Conservation (phyloP, 2,113 vertebrate species). For the Cochlearius cochlearius region DNA sequence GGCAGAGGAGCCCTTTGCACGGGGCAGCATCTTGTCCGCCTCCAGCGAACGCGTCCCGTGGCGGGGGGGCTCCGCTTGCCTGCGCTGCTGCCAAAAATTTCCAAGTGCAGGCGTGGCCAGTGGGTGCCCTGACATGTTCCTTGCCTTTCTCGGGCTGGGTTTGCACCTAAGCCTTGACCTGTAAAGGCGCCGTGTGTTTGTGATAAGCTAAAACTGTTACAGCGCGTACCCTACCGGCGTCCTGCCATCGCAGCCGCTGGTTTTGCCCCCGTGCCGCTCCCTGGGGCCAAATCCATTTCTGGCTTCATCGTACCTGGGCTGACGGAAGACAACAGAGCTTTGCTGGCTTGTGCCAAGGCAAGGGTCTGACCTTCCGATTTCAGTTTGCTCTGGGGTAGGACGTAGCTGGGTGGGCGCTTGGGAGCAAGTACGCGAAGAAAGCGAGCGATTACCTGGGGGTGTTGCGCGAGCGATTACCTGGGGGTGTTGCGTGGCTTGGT, state of each 20-base stretch:
- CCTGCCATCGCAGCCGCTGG: background rate
- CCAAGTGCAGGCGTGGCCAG: background rate
- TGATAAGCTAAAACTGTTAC: background rate
- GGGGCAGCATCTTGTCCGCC: background rate
- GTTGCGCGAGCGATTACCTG: background rate
- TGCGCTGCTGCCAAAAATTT: accelerated
- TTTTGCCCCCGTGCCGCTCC: background rate
- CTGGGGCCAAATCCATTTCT: background rate
- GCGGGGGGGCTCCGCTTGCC: background rate
- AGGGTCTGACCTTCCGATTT: background rate
- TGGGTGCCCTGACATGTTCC: background rate
- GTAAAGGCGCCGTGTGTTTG: background rate
- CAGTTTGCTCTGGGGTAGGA: background rate
- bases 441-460: background rate
- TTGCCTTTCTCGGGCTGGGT: background rate
- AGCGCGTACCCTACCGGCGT: background rate
- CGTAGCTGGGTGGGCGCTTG: background rate
- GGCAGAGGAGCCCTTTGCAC: background rate
- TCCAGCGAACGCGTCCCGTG: background rate
- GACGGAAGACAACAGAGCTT: background rate
- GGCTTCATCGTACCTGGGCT: background rate
- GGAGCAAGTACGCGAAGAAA: background rate
- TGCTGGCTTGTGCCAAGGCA: background rate
- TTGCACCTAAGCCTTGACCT: background rate
- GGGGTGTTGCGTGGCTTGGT: accelerated